phyloP scores from a whole-genome alignment of 2,113 vertebrate species.

The Thomomys bottae region DNA sequence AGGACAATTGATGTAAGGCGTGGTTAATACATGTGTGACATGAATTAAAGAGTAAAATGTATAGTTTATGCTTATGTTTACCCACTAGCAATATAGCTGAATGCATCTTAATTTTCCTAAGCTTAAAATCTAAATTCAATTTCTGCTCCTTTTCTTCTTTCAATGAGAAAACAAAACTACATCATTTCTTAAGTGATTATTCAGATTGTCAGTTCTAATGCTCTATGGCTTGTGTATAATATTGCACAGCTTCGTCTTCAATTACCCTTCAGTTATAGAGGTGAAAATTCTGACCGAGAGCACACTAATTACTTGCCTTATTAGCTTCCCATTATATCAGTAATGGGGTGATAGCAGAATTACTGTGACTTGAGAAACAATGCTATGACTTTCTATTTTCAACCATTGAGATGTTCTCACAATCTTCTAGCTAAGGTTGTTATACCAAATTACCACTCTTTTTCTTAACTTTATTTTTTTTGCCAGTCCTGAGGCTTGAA shows the following conservation, averaged over 20 bases:
- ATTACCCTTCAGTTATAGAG: constrained; percentile 84
- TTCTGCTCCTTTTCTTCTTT: constrained; percentile 29
- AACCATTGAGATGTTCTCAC: constrained; percentile 70
- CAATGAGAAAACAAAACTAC: constrained; percentile 24
- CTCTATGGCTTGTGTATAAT: constrained; percentile 71
- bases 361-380: constrained; percentile 85
- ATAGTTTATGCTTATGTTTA: background rate
- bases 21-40: background rate
- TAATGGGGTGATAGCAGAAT: constrained; percentile 86
- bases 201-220: constrained; percentile 39
- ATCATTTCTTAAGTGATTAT: constrained; percentile 49
- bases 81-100: background rate
- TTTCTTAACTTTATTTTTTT: too few relatives aligned
- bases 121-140: background rate
- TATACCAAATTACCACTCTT: constrained; percentile 7
- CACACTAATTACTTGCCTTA: constrained; percentile 88
- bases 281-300: constrained; percentile 86
- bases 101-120: background rate
- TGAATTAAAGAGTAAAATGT: background rate
- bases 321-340: constrained; percentile 86
- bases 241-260: constrained; percentile 78
- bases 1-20: background rate
- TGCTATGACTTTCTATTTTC: constrained; percentile 80
- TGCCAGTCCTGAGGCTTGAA: too few relatives aligned
- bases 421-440: constrained; percentile 59